These are phyloP conservation scores for Pseudocheirus occidentalis DNA, from an alignment of 2,797 vertebrate species.

Conservation along the genomic window DNA sequence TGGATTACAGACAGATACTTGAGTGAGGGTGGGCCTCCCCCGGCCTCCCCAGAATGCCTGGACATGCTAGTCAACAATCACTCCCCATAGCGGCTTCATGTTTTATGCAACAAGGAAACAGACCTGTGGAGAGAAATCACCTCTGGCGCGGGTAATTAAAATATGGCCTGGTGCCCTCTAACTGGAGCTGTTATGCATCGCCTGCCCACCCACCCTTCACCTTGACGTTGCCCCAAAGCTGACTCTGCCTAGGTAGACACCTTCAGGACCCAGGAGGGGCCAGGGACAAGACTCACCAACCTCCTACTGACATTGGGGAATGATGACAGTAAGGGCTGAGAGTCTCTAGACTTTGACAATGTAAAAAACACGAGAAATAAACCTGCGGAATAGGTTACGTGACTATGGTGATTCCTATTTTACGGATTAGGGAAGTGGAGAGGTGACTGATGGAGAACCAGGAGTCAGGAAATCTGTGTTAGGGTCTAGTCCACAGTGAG, in stretches of 20 bases:
- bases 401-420: neutral
- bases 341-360: neutral
- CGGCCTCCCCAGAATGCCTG: neutral
- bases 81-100: constrained; percentile 76
- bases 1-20: constrained; percentile 74
- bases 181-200: constrained; percentile 77
- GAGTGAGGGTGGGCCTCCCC: constrained; percentile 64
- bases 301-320: neutral
- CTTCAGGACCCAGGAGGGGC: neutral
- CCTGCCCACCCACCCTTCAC: neutral
- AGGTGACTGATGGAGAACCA: neutral
- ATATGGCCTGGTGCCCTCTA: constrained; percentile 78
- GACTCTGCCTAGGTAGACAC: neutral
- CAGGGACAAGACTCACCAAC: neutral
- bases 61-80: neutral
- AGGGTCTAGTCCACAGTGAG: neutral
- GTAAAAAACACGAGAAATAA: neutral
- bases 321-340: neutral
- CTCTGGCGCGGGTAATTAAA: constrained; percentile 83
- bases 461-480: neutral
- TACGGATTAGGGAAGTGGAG: neutral
- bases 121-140: constrained; percentile 82
- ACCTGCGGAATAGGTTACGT: neutral
- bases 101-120: constrained; percentile 84
- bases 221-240: neutral